These are phyloP conservation scores for Siniperca obscura DNA, from an alignment of 2,797 vertebrate species.

Conservation along the genomic window DNA sequence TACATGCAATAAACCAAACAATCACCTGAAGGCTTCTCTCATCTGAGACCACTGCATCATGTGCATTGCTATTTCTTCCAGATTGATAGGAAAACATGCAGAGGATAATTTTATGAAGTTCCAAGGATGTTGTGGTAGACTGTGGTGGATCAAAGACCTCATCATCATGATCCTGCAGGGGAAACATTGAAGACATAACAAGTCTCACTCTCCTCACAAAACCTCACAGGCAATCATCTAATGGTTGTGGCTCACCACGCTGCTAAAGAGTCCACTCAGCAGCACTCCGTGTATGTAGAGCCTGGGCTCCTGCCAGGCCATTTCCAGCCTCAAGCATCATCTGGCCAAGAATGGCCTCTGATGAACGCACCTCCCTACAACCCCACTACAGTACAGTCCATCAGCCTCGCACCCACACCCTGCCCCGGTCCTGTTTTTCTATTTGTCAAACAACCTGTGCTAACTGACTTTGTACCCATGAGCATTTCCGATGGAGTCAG, in stretches of 20 bases:
- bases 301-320: conserved; percentile 74
- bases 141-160: conserved; percentile 39
- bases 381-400: conserved; percentile 16
- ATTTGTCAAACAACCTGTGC: conserved; percentile 57
- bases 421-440: conserved; percentile 41
- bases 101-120: conserved; percentile 23
- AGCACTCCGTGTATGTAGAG: conserved; percentile 53
- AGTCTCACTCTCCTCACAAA: conserved; percentile 58
- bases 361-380: conserved; percentile 53
- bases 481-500: conserved; percentile 53
- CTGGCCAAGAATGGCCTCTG: conserved; percentile 63
- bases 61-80: not conserved
- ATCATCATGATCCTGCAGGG: conserved; percentile 28
- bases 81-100: conserved; percentile 1
- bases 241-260: conserved; percentile 65
- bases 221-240: conserved; percentile 78
- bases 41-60: not conserved
- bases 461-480: conserved; percentile 45
- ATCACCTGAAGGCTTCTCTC: conserved; percentile 18
- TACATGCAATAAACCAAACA: conserved; percentile 23
- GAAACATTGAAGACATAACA: conserved; percentile 53
- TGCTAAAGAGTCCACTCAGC: conserved; percentile 77
- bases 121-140: conserved; percentile 14
- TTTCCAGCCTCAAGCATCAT: conserved; percentile 60
- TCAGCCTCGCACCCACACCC: conserved; percentile 24